These are phyloP conservation scores for Agrilus biguttatus DNA, from an alignment of 2,888 invertebrate genomes.

Conservation along the genomic window DNA sequence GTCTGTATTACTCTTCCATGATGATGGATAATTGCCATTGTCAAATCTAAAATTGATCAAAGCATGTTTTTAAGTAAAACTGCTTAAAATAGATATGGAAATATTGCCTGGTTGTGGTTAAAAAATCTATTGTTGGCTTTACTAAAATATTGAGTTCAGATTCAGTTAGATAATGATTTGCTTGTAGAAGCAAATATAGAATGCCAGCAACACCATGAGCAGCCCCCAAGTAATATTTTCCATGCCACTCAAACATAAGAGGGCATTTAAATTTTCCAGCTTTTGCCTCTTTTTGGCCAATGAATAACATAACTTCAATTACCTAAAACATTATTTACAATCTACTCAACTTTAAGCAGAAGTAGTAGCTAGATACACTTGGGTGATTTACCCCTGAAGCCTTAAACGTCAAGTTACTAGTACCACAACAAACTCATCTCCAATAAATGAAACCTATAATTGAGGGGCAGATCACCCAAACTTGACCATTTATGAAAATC, in stretches of 20 bases:
- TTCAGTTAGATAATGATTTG: conserved; percentile 39
- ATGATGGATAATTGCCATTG: conserved; percentile 66
- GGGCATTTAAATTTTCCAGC: conserved; percentile 43
- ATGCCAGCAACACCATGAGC: conserved; percentile 84
- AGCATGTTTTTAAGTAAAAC: not conserved
- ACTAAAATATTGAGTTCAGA: conserved; percentile 42
- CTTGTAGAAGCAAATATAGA: conserved; percentile 66
- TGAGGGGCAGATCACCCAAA: conserved; percentile 1
- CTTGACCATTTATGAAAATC: conserved; percentile 1
- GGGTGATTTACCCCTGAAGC: too few relatives aligned
- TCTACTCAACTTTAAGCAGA: not conserved
- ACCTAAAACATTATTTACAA: conserved; percentile 35
- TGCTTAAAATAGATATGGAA: not conserved
- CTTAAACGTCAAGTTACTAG: too few relatives aligned
- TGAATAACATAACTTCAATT: conserved; percentile 41
- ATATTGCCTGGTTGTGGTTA: conserved; percentile 34
- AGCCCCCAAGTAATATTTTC: conserved; percentile 72
- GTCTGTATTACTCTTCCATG: conserved; percentile 52
- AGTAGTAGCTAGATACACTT: too few relatives aligned
- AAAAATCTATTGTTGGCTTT: conserved; percentile 50
- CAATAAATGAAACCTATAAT: not conserved
- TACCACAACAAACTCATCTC: too few relatives aligned
- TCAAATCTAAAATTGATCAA: conserved; percentile 26
- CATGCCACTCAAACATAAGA: conserved; percentile 78
- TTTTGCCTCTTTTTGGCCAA: conserved; percentile 46